Conservation (phyloP, 1,140 invertebrate genomes). For the Drosophila carrolli region DNA sequence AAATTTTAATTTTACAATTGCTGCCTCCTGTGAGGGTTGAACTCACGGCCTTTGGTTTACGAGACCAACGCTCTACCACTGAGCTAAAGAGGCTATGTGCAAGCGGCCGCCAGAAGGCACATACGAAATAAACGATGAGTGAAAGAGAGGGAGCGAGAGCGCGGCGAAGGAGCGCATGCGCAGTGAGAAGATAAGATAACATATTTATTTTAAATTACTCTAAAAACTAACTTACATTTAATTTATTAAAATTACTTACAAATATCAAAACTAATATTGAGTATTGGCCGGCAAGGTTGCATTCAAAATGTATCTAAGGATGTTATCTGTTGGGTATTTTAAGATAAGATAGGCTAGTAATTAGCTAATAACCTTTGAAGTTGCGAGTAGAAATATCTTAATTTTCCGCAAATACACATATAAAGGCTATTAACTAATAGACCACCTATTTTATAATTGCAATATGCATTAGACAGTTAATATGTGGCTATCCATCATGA, state of each 20-base stretch:
- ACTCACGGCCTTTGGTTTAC: constrained; percentile 97
- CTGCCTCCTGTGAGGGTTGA: constrained; percentile 89
- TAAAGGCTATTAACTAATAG: constrained; percentile 41
- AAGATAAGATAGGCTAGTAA: constrained; percentile 38
- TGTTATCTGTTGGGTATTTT: background rate
- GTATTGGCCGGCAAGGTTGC: background rate
- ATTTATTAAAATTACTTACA: background rate
- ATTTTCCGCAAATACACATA: constrained; percentile 6
- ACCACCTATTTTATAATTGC: constrained; percentile 39
- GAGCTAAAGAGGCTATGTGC: constrained; percentile 92
- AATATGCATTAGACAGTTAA: constrained; percentile 51
- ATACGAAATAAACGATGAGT: constrained; percentile 6
- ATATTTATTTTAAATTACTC: background rate
- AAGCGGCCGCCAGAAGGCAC: constrained; percentile 34
- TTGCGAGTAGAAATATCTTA: background rate
- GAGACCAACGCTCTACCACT: constrained; percentile 97
- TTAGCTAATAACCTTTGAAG: constrained; percentile 9
- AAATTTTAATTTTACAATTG: no score
- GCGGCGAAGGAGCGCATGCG: constrained; percentile 39
- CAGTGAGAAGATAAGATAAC: constrained; percentile 21
- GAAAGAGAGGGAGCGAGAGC: background rate
- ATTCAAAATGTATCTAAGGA: background rate
- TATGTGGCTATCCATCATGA: constrained; percentile 50
- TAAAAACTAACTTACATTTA: background rate
- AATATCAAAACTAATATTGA: no score